A percentile compares a stretch with the other conserved stretches of the same genome.
Conservation (phyloP, 2,888 invertebrate species). For the Plebejus melissa region DNA sequence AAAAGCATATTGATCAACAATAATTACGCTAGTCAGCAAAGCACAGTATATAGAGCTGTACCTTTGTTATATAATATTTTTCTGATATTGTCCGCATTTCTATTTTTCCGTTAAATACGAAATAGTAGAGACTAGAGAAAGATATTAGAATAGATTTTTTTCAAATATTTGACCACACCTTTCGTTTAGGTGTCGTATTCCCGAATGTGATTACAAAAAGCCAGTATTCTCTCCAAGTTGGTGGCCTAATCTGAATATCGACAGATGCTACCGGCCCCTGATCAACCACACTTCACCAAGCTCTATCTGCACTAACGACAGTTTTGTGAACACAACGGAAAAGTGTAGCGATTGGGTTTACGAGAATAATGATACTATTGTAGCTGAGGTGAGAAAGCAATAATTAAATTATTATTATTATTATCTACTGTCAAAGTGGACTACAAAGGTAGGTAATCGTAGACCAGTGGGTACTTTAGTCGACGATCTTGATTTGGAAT, state of each 20-base stretch:
- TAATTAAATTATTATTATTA: not conserved
- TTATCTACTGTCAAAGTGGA: too few species aligned
- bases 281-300: conserved; percentile 34
- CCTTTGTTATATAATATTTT: too few species aligned
- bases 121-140: too few species aligned
- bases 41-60: too few species aligned
- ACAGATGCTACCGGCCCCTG: conserved; percentile 51
- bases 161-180: not conserved
- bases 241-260: conserved; percentile 53
- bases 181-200: conserved; percentile 35
- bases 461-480: too few species aligned
- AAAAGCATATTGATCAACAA: not conserved
- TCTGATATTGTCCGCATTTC: too few species aligned
- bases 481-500: too few species aligned
- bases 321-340: conserved; percentile 45
- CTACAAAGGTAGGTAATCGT: too few species aligned
- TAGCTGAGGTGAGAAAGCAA: conserved; percentile 49
- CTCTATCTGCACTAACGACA: conserved; percentile 45
- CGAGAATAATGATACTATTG: conserved; percentile 54
- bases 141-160: too few species aligned
- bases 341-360: conserved; percentile 59
- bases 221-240: conserved; percentile 41
- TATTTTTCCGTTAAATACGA: too few species aligned
- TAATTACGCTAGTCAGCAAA: too few species aligned
- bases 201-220: conserved; percentile 35